These are phyloP conservation scores for Meiosimyza decipiens DNA, from an alignment of 2,888 invertebrate species.

Conservation along the genomic window DNA sequence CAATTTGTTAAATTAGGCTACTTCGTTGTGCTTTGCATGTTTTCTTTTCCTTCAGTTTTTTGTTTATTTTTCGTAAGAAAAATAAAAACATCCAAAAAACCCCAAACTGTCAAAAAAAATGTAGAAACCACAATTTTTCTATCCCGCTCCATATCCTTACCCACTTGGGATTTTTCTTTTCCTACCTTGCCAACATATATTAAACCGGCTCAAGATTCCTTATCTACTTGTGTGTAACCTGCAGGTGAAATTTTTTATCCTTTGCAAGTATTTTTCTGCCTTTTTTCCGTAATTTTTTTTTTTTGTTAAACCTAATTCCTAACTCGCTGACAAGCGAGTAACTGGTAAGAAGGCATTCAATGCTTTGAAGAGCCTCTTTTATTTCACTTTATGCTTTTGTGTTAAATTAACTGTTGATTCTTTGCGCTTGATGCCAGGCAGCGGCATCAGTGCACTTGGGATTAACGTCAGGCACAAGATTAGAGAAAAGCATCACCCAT, in stretches of 20 bases:
- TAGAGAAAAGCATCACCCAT: too few species aligned
- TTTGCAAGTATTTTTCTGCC: too few species aligned
- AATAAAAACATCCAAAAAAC: slow-evolving; percentile 28
- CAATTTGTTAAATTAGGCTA: slow-evolving; percentile 33
- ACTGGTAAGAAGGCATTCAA: too few species aligned
- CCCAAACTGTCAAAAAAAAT: not conserved
- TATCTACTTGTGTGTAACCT: too few species aligned
- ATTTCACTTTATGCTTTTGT: not conserved
- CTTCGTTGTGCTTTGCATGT: slow-evolving; percentile 16
- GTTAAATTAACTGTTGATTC: slow-evolving; percentile 11
- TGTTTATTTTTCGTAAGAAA: slow-evolving; percentile 14
- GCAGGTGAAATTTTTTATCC: too few species aligned
- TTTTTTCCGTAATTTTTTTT: too few species aligned
- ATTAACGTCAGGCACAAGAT: too few species aligned
- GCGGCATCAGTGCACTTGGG: not conserved
- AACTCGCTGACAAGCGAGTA: too few species aligned
- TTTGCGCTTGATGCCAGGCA: slow-evolving; percentile 1
- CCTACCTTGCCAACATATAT: not conserved
- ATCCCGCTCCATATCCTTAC: not conserved
- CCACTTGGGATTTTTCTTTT: not conserved
- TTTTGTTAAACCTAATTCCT: too few species aligned
- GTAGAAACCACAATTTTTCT: not conserved
- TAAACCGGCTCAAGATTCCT: too few species aligned
- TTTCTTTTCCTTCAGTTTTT: slow-evolving; percentile 3
- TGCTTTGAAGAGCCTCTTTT: not conserved